These are phyloP conservation scores for Crematogaster levior DNA, from an alignment of 2,888 invertebrate species.

Conservation along the genomic window DNA sequence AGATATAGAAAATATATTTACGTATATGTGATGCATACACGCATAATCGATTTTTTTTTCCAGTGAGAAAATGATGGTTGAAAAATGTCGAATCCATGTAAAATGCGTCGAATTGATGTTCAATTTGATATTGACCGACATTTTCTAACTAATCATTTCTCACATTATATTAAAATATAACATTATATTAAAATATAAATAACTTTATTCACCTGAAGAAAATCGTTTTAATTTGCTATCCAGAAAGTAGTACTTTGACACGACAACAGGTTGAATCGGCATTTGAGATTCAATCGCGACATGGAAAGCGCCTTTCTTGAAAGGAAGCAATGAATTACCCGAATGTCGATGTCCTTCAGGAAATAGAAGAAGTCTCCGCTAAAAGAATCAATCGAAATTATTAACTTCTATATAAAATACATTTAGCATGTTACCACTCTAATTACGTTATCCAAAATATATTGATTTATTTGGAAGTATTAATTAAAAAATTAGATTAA, in stretches of 20 bases:
- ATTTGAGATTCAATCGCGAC: constrained; percentile 94
- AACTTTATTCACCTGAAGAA: constrained; percentile 88
- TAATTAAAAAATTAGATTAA: too few relatives aligned
- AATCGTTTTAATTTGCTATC: constrained; percentile 89
- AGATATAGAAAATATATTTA: too few relatives aligned
- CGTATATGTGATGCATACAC: too few relatives aligned
- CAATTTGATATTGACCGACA: too few relatives aligned
- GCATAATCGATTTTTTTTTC: too few relatives aligned
- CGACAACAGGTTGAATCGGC: constrained; percentile 95
- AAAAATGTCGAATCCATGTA: too few relatives aligned
- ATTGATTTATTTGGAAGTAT: not conserved
- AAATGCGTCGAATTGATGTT: too few relatives aligned
- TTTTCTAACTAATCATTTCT: too few relatives aligned
- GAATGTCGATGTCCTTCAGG: constrained; percentile 96
- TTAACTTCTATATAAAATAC: not conserved
- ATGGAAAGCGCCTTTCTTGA: constrained; percentile 97
- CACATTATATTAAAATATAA: too few relatives aligned
- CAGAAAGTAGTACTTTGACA: constrained; percentile 93
- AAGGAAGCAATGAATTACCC: constrained; percentile 92
- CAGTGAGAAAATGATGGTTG: too few relatives aligned
- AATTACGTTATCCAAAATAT: not conserved
- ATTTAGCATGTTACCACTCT: not conserved
- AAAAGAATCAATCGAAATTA: constrained; percentile 60
- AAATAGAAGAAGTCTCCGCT: constrained; percentile 94
- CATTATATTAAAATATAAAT: constrained; percentile 8